These are phyloP conservation scores for Acanthiza pusilla DNA, from an alignment of 2,797 vertebrate species.

Conservation along the genomic window DNA sequence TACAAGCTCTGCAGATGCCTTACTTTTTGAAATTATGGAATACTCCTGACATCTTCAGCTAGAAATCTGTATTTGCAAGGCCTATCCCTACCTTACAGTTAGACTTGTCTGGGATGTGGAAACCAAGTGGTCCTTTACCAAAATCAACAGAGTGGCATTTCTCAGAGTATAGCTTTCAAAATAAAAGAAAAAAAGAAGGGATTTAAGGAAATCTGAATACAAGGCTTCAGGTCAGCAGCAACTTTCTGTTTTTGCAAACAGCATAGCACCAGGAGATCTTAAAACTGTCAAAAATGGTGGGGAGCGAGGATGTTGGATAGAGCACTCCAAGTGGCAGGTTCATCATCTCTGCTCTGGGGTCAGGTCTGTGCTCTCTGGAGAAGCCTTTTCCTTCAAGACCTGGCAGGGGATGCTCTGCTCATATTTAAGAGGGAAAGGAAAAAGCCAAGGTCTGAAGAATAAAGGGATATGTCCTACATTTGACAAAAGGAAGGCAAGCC, in stretches of 20 bases:
- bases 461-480: neutral
- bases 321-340: slow-evolving; percentile 13
- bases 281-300: neutral
- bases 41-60: neutral
- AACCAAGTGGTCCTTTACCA: neutral
- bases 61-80: neutral
- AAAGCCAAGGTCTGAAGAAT: neutral
- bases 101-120: neutral
- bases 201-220: neutral
- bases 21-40: neutral
- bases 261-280: neutral
- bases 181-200: neutral
- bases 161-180: neutral
- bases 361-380: neutral
- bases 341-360: slow-evolving; percentile 3
- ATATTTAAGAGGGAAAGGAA: neutral
- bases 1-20: neutral
- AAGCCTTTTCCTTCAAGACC: neutral
- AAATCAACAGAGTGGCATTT: neutral
- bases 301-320: neutral
- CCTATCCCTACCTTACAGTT: neutral
- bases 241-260: neutral
- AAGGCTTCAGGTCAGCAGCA: neutral
- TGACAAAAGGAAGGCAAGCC: neutral
- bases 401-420: slow-evolving; percentile 4